Conservation (phyloP, 2,888 invertebrate species). For the Elmis aenea region DNA sequence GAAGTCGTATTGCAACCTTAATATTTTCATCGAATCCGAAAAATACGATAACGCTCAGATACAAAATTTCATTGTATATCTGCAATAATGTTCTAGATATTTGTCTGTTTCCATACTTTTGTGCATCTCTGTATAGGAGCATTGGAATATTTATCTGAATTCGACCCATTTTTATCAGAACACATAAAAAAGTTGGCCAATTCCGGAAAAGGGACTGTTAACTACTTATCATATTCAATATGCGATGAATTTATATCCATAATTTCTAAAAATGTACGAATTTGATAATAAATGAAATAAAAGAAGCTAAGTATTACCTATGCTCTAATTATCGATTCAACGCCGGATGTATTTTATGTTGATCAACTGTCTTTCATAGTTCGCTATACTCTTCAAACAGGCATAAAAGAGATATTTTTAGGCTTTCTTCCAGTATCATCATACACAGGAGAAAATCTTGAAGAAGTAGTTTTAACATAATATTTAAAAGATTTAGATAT, state of each 20-base stretch:
- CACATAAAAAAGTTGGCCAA: neutral
- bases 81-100: too few relatives aligned
- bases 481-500: neutral
- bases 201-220: neutral
- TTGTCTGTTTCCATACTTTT: too few relatives aligned
- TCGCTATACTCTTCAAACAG: constrained; percentile 22
- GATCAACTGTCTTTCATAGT: constrained; percentile 31
- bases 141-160: constrained; percentile 1
- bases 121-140: neutral
- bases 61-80: too few relatives aligned
- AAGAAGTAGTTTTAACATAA: neutral
- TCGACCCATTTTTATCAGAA: neutral
- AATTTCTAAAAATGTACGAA: neutral
- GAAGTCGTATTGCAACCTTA: too few relatives aligned
- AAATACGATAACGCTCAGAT: too few relatives aligned
- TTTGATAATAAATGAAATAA: constrained; percentile 15
- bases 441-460: constrained; percentile 1
- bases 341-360: constrained; percentile 26
- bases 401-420: too few relatives aligned
- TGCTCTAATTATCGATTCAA: constrained; percentile 32
- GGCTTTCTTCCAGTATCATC: too few relatives aligned
- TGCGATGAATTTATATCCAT: constrained; percentile 3
- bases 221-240: constrained; percentile 1
- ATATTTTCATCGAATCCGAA: too few relatives aligned
- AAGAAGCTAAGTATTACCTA: constrained; percentile 25